Base-by-base conservation (phyloP, 2,113 vertebrate species). In the Coryphaenoides rupestris region DNA sequence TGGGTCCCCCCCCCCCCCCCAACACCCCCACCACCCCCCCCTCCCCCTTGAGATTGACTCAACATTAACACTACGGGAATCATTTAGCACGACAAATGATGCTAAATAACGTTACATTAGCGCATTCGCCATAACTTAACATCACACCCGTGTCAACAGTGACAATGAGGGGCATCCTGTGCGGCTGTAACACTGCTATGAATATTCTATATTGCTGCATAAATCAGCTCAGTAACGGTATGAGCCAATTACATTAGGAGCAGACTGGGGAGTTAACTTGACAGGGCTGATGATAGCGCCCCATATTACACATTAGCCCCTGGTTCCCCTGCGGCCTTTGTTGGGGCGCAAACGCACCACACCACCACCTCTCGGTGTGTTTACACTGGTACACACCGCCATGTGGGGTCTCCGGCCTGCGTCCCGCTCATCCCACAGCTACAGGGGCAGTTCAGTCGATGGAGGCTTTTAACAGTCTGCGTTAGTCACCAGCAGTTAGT, bases 281-380 rank as follows among this genome's bases (percentile, higher is more conserved):
- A 86, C 70, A 61, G 64, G 64, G 66, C 69, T 78, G 79, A 80
- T 65, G 74, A 78, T 81, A 83, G 74, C 74, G 65, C 66, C 67
- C 70, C 81, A 85, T 77, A 85, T 84, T 82, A 85, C 80, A 66
- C 77, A 78, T 84, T 69, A 77, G 63, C 52, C 53, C 40, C 1
- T 12, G n/a, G n/a, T 70, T 74, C 63, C 63, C 68, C 26, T 21
- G 54, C 70, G 69, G 33, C 69, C 67, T 58, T 46, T 60, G 74
- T 72, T 64, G 72, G 72, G 1, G 26, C 68, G 63, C 65, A 73
- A 58, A 40, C 65, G 62, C 62, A n/a, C 75, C 63, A 45, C 21
- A 19, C 58, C 70, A 5, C 12, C 60, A 68, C 54, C 46, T 66
- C 60, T n/a, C n/a, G n/a, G n/a, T 60, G 60, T 63, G 33, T 21